A percentile compares a stretch with the other conserved stretches of the same genome.
phyloP scores from a whole-genome alignment of 2,113 vertebrate species.

The Petromus typicus region DNA sequence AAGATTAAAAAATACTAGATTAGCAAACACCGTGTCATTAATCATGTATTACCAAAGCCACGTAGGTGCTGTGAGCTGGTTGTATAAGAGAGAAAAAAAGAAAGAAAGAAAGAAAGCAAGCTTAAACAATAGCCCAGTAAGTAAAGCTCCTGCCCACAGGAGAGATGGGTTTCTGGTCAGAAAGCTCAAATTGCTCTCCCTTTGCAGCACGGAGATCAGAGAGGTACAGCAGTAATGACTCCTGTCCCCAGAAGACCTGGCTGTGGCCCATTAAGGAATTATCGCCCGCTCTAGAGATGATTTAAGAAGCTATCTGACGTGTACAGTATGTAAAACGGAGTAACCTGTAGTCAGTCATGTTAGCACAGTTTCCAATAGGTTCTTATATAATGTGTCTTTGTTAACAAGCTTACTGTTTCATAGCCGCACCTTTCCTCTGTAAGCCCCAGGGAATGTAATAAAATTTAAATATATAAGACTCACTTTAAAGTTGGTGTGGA shows the following conservation, averaged over 20 bases:
- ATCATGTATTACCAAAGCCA: no score
- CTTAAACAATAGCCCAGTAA: background rate
- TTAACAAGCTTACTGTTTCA: constrained; percentile 69
- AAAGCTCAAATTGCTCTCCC: constrained; percentile 61
- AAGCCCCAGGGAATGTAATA: constrained; percentile 23
- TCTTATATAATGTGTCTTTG: constrained; percentile 65
- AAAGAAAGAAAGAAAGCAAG: no score
- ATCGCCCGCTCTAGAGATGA: constrained; percentile 52
- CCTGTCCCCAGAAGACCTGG: constrained; percentile 45
- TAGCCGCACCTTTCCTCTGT: constrained; percentile 8
- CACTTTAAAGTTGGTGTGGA: background rate
- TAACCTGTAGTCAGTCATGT: constrained; percentile 52
- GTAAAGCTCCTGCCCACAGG: constrained; percentile 18
- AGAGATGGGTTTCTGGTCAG: constrained; percentile 40
- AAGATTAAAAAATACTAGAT: no score
- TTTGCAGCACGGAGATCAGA: constrained; percentile 35
- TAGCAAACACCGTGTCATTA: no score
- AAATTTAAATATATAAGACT: constrained; percentile 56
- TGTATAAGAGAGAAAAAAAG: no score
- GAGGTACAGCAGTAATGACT: constrained; percentile 68
- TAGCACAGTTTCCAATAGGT: constrained; percentile 60
- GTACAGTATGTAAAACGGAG: constrained; percentile 69
- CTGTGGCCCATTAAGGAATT: constrained; percentile 69
- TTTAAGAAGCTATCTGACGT: constrained; percentile 71
- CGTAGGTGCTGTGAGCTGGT: no score